Conservation (phyloP, 2,113 vertebrate species). For the Anhinga anhinga region DNA sequence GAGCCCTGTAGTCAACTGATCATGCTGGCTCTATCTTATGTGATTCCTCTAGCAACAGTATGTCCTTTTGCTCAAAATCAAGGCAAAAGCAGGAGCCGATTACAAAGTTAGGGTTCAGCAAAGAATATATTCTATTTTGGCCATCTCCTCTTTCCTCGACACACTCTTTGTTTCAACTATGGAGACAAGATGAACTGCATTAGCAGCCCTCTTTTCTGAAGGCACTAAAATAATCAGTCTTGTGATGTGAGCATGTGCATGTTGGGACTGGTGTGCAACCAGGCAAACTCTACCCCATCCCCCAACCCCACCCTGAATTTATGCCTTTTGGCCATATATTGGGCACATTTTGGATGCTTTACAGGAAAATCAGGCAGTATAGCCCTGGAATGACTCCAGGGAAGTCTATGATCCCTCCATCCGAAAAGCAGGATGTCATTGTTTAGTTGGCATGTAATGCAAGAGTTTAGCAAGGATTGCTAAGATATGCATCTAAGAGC, state of each 20-base stretch:
- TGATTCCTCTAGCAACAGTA: background rate
- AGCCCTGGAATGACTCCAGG: background rate
- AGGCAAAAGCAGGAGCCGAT: background rate
- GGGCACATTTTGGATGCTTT: background rate
- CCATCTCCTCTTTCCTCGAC: background rate
- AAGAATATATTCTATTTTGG: background rate
- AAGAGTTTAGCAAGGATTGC: background rate
- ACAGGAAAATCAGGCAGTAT: background rate
- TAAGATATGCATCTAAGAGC: background rate
- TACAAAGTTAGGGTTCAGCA: background rate
- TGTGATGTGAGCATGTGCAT: background rate
- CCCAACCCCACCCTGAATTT: background rate
- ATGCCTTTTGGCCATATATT: background rate
- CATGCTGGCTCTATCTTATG: background rate
- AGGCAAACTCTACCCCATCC: background rate
- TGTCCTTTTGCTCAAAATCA: background rate
- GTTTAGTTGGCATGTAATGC: background rate
- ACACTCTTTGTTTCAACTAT: background rate
- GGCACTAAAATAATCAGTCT: background rate
- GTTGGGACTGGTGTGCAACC: background rate
- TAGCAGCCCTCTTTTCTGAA: background rate
- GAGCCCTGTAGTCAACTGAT: background rate
- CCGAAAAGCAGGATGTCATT: background rate
- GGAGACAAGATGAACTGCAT: background rate
- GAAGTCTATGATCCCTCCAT: background rate